Conservation (phyloP, 2,888 invertebrate species). For the Ecliptopera silaceata region DNA sequence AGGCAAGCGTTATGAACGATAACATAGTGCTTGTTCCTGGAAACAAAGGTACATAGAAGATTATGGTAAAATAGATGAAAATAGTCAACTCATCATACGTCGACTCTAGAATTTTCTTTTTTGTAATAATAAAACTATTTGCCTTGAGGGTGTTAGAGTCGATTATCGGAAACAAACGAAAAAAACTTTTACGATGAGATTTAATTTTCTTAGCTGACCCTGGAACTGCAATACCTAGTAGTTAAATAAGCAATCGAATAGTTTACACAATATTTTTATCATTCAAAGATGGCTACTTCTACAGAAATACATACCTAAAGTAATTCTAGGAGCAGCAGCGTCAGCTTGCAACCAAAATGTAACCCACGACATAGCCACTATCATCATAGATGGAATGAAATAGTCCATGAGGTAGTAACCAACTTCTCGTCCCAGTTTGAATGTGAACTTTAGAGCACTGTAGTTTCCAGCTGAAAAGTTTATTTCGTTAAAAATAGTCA, state of each 20-base stretch:
- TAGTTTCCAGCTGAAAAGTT: slow-evolving; percentile 89
- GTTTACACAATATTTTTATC: too few species aligned
- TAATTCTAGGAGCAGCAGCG: slow-evolving; percentile 91
- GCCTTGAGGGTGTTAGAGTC: too few species aligned
- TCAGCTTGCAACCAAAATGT: slow-evolving; percentile 95
- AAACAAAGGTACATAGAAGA: slow-evolving; percentile 40
- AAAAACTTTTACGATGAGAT: too few species aligned
- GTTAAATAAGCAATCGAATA: too few species aligned
- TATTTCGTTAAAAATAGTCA: background rate
- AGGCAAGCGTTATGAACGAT: slow-evolving; percentile 93
- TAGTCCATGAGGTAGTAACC: slow-evolving; percentile 95
- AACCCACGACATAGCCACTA: slow-evolving; percentile 94
- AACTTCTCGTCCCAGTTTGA: slow-evolving; percentile 90
- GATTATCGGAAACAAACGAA: too few species aligned
- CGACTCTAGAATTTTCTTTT: too few species aligned
- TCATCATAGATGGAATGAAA: slow-evolving; percentile 93
- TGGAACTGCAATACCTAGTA: too few species aligned
- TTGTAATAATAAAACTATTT: too few species aligned
- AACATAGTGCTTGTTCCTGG: slow-evolving; percentile 92
- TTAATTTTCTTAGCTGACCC: too few species aligned
- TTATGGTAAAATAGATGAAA: too few species aligned
- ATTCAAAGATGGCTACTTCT: background rate
- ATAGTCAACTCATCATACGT: too few species aligned
- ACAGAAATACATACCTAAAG: slow-evolving; percentile 82
- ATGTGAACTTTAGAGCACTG: slow-evolving; percentile 90